Conservation (phyloP, 2,113 vertebrate species). For the Calyptommatus sinebrachiatus region DNA sequence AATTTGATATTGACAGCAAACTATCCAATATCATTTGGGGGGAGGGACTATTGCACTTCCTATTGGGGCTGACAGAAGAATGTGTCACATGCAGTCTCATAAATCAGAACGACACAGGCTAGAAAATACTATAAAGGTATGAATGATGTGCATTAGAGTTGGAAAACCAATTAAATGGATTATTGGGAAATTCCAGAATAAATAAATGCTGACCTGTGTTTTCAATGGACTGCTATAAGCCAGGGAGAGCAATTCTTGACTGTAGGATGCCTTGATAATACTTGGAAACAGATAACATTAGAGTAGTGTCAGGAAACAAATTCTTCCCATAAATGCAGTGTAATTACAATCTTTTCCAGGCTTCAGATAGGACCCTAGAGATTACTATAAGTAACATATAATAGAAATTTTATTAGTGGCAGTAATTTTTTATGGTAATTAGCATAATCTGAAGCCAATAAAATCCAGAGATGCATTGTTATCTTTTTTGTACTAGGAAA, state of each 20-base stretch:
- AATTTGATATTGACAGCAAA: too few species aligned
- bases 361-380: constrained; percentile 75
- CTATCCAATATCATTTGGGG: too few species aligned
- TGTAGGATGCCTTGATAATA: constrained; percentile 61
- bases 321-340: constrained; percentile 63
- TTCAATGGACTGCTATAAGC: constrained; percentile 43
- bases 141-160: too few species aligned
- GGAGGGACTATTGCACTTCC: too few species aligned
- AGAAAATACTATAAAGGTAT: too few species aligned
- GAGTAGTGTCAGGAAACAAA: constrained; percentile 69
- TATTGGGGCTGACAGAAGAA: too few species aligned
- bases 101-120: too few species aligned
- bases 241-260: constrained; percentile 45
- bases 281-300: constrained; percentile 60
- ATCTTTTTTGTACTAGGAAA: constrained; percentile 73
- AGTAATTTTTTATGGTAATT: constrained; percentile 84
- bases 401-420: constrained; percentile 82
- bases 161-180: too few species aligned
- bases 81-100: too few species aligned
- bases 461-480: constrained; percentile 77
- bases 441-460: constrained; percentile 80
- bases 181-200: too few species aligned
- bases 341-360: constrained; percentile 71
- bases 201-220: too few species aligned
- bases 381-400: constrained; percentile 82